Percentiles rank a stretch among this genome's conserved stretches.
Conservation (phyloP, 1,140 invertebrate genomes). For the Diorhabda carinulata region DNA sequence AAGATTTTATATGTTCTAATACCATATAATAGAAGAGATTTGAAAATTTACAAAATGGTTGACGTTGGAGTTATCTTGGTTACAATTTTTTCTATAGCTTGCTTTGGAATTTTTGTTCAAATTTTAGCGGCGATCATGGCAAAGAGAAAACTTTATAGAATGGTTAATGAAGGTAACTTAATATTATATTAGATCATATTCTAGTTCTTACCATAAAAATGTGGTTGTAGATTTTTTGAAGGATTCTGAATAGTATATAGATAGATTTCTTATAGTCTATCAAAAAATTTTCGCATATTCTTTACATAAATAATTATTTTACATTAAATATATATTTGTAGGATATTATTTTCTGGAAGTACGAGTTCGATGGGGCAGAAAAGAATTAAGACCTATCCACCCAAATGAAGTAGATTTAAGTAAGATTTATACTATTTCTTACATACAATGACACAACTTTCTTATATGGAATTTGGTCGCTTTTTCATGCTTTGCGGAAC, state of each 20-base stretch:
- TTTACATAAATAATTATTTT: no score
- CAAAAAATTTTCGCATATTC: no score
- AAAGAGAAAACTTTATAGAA: constrained; percentile 9
- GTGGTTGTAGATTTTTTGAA: no score
- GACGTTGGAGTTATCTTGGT: constrained; percentile 13
- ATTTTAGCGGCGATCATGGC: constrained; percentile 1
- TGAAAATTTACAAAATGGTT: constrained; percentile 11
- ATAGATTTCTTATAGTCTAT: no score
- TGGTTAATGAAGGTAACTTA: constrained; percentile 21
- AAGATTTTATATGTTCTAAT: no score
- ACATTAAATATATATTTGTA: not conserved
- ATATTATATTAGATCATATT: no score
- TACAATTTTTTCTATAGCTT: constrained; percentile 18
- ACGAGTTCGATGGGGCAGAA: constrained; percentile 6
- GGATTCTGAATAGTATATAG: no score
- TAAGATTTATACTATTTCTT: constrained; percentile 7
- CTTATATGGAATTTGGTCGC: no score
- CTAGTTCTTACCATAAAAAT: no score
- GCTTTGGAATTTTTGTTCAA: constrained; percentile 14
- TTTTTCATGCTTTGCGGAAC: no score
- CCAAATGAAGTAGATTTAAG: constrained; percentile 18
- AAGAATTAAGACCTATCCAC: constrained; percentile 11
- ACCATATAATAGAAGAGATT: no score
- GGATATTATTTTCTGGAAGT: constrained; percentile 21
- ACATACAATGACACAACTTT: no score